Evolutionary conservation across 2,113 vertebrate species (phyloP).

Genomic region (Psittacula cyanocephala): DNA sequence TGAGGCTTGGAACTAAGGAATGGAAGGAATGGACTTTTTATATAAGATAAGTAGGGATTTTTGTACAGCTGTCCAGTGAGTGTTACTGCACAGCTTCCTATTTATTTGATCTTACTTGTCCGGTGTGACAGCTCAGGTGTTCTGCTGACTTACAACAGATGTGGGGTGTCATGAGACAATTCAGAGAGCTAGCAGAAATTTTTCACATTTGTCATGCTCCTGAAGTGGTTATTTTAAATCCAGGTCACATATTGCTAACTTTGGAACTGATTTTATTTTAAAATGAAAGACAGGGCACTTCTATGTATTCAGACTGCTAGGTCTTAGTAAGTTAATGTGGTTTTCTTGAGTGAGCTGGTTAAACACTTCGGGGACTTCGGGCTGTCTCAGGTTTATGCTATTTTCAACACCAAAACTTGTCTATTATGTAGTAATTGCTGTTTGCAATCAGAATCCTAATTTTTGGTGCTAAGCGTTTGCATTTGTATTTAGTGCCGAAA

Average conservation of each 20-base stretch:
- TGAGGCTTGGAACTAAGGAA: neutral
- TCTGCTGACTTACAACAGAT: neutral
- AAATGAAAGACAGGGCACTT: neutral
- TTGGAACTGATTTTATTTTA: neutral
- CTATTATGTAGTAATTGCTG: neutral
- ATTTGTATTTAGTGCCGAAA: conserved; percentile 33
- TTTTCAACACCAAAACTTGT: neutral
- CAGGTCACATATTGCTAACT: neutral
- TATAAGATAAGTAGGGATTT: neutral
- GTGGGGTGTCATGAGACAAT: neutral
- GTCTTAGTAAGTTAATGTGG: neutral
- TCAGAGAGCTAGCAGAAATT: neutral
- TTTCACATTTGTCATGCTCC: neutral
- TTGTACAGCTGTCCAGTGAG: neutral
- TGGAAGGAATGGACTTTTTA: neutral
- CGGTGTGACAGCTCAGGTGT: neutral
- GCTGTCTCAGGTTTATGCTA: neutral
- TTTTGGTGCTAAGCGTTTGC: neutral
- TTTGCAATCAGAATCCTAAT: neutral
- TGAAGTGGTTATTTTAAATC: neutral
- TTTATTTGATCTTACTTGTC: neutral
- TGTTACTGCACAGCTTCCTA: neutral
- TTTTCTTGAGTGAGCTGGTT: neutral
- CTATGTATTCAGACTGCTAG: neutral
- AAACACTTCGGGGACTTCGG: neutral